Evolutionary conservation across 2,113 vertebrate genomes (phyloP).

Genomic region (Chroicocephalus ridibundus): DNA sequence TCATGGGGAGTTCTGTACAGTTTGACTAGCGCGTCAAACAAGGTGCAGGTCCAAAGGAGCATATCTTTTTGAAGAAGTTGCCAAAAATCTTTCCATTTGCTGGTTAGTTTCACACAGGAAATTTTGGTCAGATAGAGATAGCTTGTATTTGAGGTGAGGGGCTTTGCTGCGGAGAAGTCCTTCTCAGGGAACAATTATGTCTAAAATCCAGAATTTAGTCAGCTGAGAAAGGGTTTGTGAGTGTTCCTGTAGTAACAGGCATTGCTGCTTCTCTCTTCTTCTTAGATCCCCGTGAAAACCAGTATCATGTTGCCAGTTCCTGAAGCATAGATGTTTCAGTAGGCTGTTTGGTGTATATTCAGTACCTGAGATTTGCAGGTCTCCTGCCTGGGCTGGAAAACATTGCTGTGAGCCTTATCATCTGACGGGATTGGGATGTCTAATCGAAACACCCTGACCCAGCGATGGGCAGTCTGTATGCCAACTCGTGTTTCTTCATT

Average conservation of each 20-base stretch:
- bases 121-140: background rate
- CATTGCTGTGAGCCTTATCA: background rate
- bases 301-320: rapidly evolving
- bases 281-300: background rate
- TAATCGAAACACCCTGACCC: background rate
- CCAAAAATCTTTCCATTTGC: background rate
- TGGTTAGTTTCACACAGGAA: background rate
- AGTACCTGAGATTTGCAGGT: background rate
- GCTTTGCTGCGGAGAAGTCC: background rate
- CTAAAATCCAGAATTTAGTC: background rate
- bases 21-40: background rate
- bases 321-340: background rate
- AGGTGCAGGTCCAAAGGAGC: background rate
- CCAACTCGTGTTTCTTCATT: background rate
- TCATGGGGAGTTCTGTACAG: background rate
- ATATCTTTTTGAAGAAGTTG: background rate
- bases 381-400: background rate
- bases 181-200: background rate
- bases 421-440: background rate
- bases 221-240: background rate
- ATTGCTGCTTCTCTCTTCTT: background rate
- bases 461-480: background rate
- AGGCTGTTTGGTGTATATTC: background rate
- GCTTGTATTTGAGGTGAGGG: background rate
- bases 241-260: background rate